Evolutionary conservation across 2,113 vertebrate species (phyloP).

Genomic region (Stegostoma tigrinum): DNA sequence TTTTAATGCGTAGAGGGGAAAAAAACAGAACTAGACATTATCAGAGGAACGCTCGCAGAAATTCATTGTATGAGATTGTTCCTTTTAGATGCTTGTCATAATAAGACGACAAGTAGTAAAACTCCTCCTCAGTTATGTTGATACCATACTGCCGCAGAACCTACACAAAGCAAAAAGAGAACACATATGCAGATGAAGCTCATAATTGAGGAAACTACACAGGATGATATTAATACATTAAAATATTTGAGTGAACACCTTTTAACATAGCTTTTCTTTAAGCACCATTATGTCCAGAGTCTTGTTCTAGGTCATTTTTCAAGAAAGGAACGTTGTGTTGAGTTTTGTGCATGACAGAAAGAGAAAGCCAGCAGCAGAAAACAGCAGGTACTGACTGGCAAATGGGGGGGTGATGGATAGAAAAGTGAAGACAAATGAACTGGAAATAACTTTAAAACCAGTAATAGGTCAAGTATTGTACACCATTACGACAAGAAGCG

Average conservation of each 20-base stretch:
- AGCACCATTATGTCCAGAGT: not conserved
- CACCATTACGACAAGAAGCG: not conserved
- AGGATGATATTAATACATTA: too few species aligned
- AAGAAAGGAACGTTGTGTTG: not conserved
- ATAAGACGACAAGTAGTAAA: constrained; percentile 60
- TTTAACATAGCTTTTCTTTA: not conserved
- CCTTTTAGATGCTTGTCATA: constrained; percentile 61
- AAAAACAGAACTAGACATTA: constrained; percentile 40
- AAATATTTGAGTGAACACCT: not conserved
- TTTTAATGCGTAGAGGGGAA: not conserved
- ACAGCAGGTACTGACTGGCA: not conserved
- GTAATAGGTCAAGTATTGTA: too few species aligned
- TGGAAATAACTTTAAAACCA: not conserved
- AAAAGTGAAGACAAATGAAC: not conserved
- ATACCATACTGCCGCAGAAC: constrained; percentile 55
- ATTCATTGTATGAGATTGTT: constrained; percentile 61
- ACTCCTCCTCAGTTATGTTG: constrained; percentile 57
- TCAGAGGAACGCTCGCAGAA: constrained; percentile 62
- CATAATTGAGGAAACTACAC: not conserved
- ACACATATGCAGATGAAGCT: not conserved
- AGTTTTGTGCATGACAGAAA: not conserved
- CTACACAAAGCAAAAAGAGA: constrained; percentile 43
- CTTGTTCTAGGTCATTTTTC: not conserved
- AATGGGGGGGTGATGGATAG: not conserved
- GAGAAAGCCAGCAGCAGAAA: not conserved